Conservation (phyloP, 2,113 vertebrate species). For the Percopsis transmontana region DNA sequence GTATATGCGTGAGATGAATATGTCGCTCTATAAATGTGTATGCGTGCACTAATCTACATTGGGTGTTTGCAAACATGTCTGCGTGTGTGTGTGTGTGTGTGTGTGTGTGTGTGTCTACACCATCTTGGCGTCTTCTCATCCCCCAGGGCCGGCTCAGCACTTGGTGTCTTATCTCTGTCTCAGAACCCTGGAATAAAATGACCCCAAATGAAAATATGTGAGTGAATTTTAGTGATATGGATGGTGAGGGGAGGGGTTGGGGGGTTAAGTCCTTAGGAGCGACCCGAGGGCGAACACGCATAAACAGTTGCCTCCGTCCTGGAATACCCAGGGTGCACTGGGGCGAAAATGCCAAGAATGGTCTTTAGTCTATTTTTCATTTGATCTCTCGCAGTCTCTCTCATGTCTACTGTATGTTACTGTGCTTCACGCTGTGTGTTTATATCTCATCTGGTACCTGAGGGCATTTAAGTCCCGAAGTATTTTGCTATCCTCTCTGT, state of each 20-base stretch:
- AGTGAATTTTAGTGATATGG: constrained; percentile 44
- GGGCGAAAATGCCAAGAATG: constrained; percentile 28
- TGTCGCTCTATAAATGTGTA: no score
- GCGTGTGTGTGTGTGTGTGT: constrained; percentile 5
- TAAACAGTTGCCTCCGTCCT: constrained; percentile 38
- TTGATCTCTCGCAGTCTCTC: background rate
- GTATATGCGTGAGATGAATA: no score
- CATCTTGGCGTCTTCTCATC: constrained; percentile 50
- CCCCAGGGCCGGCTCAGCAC: constrained; percentile 62
- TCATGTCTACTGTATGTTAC: background rate
- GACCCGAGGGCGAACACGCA: constrained; percentile 10
- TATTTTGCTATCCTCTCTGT: constrained; percentile 11
- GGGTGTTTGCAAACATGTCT: constrained; percentile 5
- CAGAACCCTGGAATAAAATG: constrained; percentile 55
- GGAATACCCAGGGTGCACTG: constrained; percentile 27
- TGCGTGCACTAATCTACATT: background rate
- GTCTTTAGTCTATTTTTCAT: background rate
- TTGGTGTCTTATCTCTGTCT: constrained; percentile 63
- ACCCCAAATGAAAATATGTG: constrained; percentile 58
- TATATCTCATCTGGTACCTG: constrained; percentile 21
- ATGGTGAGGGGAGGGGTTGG: background rate
- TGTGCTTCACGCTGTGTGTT: constrained; percentile 18
- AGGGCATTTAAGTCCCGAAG: constrained; percentile 26
- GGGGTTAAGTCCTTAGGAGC: constrained; percentile 47
- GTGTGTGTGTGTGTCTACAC: constrained; percentile 8